These are phyloP conservation scores for Eumerus sabulonum DNA, from an alignment of 2,888 invertebrate genomes.

Conservation along the genomic window DNA sequence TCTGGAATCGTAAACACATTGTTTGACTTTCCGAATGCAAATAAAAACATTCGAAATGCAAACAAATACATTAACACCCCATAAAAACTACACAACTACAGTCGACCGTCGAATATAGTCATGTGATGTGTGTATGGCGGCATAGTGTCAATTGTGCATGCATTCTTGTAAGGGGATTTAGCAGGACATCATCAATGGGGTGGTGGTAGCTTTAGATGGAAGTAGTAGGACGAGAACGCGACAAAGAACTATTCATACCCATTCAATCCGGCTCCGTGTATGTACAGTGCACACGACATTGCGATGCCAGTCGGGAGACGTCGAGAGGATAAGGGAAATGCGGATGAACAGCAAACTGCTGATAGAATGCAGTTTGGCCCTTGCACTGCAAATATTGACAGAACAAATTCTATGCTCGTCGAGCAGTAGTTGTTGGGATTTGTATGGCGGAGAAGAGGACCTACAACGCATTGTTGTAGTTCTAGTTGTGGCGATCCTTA, in stretches of 20 bases:
- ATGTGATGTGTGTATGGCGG: constrained; percentile 2
- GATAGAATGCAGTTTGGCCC: constrained; percentile 63
- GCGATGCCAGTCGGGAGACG: neutral
- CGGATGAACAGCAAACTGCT: constrained; percentile 36
- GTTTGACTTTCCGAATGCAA: constrained; percentile 66
- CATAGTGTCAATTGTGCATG: too few species aligned
- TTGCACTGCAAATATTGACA: constrained; percentile 66
- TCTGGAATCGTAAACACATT: constrained; percentile 61
- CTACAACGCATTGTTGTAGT: constrained; percentile 11
- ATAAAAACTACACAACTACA: constrained; percentile 64
- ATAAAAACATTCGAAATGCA: constrained; percentile 59
- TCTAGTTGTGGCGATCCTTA: constrained; percentile 50
- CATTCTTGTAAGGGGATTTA: neutral
- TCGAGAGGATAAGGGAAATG: constrained; percentile 3
- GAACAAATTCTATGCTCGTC: constrained; percentile 36
- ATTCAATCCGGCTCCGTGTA: too few species aligned
- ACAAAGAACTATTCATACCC: neutral
- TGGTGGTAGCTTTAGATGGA: too few species aligned
- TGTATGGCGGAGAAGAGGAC: too few species aligned
- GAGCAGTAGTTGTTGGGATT: neutral
- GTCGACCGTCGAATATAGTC: constrained; percentile 12
- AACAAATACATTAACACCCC: constrained; percentile 68
- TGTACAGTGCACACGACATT: too few species aligned
- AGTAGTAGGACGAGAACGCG: neutral
- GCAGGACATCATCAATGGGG: too few species aligned